These are phyloP conservation scores for Caenorhabditis briggsae DNA, from an alignment of 1,140 invertebrate species.

Conservation along the genomic window DNA sequence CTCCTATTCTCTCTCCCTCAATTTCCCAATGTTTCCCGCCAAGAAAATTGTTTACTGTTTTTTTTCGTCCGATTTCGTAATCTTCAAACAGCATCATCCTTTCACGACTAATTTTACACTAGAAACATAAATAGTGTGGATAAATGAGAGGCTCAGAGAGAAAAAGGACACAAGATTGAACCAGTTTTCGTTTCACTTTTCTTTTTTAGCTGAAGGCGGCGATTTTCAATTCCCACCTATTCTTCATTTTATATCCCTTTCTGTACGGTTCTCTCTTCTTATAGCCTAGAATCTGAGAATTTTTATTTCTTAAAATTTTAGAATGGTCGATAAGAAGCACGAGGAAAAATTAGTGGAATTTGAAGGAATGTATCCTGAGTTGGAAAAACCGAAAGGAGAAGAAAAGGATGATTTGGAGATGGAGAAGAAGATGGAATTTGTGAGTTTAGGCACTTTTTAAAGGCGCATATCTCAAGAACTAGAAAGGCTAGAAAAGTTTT, in stretches of 20 bases:
- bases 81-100: neutral
- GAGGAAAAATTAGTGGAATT: conserved; percentile 46
- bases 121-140: neutral
- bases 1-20: neutral
- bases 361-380: conserved; percentile 29
- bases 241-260: neutral
- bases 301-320: neutral
- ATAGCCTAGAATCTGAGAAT: too few species aligned
- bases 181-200: conserved; percentile 31
- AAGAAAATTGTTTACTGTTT: conserved; percentile 9
- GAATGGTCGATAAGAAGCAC: conserved; percentile 50
- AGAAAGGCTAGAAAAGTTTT: neutral
- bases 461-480: neutral
- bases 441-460: neutral
- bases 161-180: conserved; percentile 1
- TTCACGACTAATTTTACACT: conserved; percentile 3
- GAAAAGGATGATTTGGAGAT: neutral
- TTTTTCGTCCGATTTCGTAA: conserved; percentile 1
- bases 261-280: neutral
- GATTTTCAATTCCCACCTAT: neutral
- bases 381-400: neutral
- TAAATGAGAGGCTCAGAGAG: neutral
- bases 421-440: conserved; percentile 18
- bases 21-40: neutral
- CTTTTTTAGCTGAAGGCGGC: too few species aligned